These are phyloP conservation scores for Barbus barbus DNA, from an alignment of 2,113 vertebrate genomes.

Conservation along the genomic window DNA sequence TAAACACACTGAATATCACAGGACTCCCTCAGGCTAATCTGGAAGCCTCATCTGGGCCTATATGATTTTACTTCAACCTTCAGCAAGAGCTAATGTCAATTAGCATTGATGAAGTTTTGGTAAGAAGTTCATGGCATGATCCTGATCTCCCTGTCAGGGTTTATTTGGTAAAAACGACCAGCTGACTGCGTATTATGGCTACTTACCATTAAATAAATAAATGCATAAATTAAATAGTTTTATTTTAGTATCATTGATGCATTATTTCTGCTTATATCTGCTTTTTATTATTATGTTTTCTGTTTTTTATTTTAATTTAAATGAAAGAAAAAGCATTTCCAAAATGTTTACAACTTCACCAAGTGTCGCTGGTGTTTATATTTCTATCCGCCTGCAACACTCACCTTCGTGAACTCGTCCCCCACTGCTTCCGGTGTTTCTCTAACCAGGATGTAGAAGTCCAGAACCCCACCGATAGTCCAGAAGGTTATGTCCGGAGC, in stretches of 20 bases:
- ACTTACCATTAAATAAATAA: neutral
- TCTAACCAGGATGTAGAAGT: constrained; percentile 90
- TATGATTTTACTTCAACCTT: neutral
- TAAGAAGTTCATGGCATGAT: neutral
- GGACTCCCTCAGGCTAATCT: neutral
- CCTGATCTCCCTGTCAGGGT: no score
- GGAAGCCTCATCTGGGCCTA: neutral
- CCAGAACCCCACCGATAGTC: constrained; percentile 88
- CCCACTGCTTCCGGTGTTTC: constrained; percentile 90
- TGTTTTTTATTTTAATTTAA: no score
- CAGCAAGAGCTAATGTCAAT: neutral
- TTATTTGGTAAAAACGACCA: neutral
- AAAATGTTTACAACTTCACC: neutral
- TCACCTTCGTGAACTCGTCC: constrained; percentile 84
- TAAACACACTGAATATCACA: constrained; percentile 6
- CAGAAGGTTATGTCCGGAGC: constrained; percentile 90
- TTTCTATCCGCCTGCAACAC: constrained; percentile 8
- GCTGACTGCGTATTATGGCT: neutral
- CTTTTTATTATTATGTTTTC: no score
- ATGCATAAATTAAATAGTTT: neutral
- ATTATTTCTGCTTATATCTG: no score
- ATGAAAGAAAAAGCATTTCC: no score
- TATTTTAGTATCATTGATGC: neutral
- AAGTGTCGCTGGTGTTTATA: neutral
- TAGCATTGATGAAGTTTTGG: neutral